Conservation (phyloP, 1,140 invertebrate genomes). For the Magallana gigas region DNA sequence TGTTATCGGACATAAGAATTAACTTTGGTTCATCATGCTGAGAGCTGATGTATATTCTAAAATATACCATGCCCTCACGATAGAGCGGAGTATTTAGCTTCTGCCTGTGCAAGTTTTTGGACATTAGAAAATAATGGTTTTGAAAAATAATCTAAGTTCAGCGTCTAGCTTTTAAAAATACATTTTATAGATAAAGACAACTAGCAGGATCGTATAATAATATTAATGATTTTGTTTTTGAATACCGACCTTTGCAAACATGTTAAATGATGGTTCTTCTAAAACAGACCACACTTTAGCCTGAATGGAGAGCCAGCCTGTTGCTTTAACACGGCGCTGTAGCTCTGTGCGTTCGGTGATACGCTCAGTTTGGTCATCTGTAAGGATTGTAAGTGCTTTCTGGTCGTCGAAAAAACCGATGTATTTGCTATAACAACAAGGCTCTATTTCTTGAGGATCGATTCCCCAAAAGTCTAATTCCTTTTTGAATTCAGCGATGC, state of each 20-base stretch:
- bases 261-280: constrained; percentile 49
- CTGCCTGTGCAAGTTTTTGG: too few relatives aligned
- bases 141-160: too few relatives aligned
- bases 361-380: constrained; percentile 40
- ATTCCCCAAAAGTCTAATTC: constrained; percentile 66
- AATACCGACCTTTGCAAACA: constrained; percentile 46
- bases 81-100: too few relatives aligned
- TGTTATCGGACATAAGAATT: too few relatives aligned
- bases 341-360: constrained; percentile 6
- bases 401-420: constrained; percentile 49
- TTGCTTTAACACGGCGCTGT: background rate
- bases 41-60: too few relatives aligned
- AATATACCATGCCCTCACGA: too few relatives aligned
- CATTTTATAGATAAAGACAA: too few relatives aligned
- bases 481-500: constrained; percentile 51
- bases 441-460: constrained; percentile 48
- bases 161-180: too few relatives aligned
- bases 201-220: too few relatives aligned
- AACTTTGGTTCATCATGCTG: too few relatives aligned
- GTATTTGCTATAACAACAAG: constrained; percentile 62
- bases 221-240: background rate
- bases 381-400: constrained; percentile 41
- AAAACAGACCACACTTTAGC: constrained; percentile 50
- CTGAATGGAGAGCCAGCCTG: constrained; percentile 36
- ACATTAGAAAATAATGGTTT: too few relatives aligned